Base-by-base conservation (phyloP, 2,888 invertebrate genomes). In the Noctua janthina region DNA sequence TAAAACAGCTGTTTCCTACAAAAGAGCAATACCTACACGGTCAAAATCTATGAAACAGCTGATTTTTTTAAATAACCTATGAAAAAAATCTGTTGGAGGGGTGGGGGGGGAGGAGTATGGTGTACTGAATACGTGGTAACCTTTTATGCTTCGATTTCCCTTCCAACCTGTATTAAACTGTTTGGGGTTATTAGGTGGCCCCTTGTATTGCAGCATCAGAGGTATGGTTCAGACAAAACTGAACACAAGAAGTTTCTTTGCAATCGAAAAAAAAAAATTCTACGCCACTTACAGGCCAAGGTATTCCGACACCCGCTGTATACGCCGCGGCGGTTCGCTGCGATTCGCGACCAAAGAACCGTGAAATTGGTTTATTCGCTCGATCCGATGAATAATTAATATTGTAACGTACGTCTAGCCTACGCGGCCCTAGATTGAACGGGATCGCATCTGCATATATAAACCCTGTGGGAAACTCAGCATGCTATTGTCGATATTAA, bases 361-460 rank as follows among this genome's bases (percentile, higher is more conserved):
- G 94, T 97, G 96, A 97, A 97, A 97, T 97, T 97, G 97, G 96
- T 96, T 96, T 96, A 96, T 96, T 96, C 96, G 96, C 95, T 93
- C 94, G 95, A 96, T 95, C 96, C 97, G 96, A 97, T 97, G 97
- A 97, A 97, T 97, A 97, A 97, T 97, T 97, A 97, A 97, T 97
- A 96, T 94, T 93, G 95, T 95, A 93, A 95, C 95, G 92, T 93
- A 93, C 93, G 89, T 87, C 89, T 90, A 92, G 90, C 90, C 91
- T 92, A 91, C 90, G 87, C 89, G 91, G 89, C 90, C 90, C 92
- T 93, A 93, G 93, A 94, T 94, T 94, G 93, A 93, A 92, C 91
- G 91, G 87, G 91, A 92, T 92, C 93, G 91, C 93, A 94, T 95
- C 94, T 95, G 94, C 95, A 95, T 95, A 93, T 91, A 92, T 93